Evolutionary conservation across 1,140 invertebrate genomes (phyloP).

Genomic region (Thaumatotibia leucotreta): DNA sequence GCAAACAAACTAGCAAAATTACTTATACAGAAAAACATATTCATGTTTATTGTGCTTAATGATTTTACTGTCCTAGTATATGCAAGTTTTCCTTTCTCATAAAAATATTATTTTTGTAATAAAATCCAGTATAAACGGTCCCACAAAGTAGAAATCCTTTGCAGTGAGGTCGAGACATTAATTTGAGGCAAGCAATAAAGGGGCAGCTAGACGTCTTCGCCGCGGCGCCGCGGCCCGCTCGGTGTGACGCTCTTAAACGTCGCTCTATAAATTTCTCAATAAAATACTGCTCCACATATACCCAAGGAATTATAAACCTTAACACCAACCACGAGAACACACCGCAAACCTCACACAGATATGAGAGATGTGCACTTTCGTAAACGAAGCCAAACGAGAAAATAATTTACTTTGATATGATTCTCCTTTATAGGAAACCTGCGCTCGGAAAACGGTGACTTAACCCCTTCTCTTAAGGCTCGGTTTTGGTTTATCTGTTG

Average conservation of each 20-base stretch:
- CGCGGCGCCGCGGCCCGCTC: conserved; percentile 31
- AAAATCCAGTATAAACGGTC: conserved; percentile 65
- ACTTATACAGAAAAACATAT: too few relatives aligned
- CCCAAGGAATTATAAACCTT: conserved; percentile 52
- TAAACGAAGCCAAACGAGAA: conserved; percentile 49
- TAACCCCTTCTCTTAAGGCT: conserved; percentile 38
- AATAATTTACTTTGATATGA: conserved; percentile 70
- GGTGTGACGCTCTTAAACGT: conserved; percentile 55
- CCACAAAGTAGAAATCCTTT: conserved; percentile 67
- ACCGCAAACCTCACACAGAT: conserved; percentile 24
- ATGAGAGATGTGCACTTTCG: conserved; percentile 48
- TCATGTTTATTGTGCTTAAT: too few relatives aligned
- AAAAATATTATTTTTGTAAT: conserved; percentile 61
- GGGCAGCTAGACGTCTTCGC: conserved; percentile 61
- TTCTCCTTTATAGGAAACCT: conserved; percentile 39
- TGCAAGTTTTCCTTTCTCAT: conserved; percentile 44
- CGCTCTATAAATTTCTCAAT: conserved; percentile 68
- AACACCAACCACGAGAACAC: conserved; percentile 32
- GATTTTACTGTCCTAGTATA: not conserved
- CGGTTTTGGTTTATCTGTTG: conserved; percentile 33
- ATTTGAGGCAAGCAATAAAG: conserved; percentile 74
- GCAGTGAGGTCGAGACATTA: conserved; percentile 65
- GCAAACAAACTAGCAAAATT: too few relatives aligned
- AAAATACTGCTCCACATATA: conserved; percentile 40
- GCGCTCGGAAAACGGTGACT: conserved; percentile 36